Evolutionary conservation across 1,140 invertebrate genomes (phyloP).

Genomic region (Propsilocerus akamusi): DNA sequence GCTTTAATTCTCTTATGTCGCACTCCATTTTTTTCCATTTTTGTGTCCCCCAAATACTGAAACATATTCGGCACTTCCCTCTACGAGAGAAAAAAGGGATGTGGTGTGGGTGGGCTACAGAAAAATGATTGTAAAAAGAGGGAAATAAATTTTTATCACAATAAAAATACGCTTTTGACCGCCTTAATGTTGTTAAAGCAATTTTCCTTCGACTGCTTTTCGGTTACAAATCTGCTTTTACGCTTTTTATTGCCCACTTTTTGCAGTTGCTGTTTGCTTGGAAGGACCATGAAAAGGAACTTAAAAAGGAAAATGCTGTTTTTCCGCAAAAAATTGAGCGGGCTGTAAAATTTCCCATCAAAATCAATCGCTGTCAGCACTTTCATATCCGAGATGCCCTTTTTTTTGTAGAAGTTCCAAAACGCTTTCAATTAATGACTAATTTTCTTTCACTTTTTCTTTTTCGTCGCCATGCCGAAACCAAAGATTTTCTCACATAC

Average conservation of each 20-base stretch:
- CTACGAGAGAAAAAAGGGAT: too few relatives aligned
- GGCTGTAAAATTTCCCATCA: neutral
- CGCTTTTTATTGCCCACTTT: neutral
- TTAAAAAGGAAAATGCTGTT: neutral
- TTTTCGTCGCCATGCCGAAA: too few relatives aligned
- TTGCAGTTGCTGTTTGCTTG: neutral
- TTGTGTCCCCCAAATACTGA: too few relatives aligned
- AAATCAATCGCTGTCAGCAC: conserved; percentile 1
- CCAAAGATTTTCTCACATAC: neutral
- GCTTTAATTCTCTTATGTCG: too few relatives aligned
- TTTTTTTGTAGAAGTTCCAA: too few relatives aligned
- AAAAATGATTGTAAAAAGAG: too few relatives aligned
- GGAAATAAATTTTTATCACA: conserved; percentile 1
- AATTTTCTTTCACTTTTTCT: too few relatives aligned
- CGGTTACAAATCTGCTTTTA: conserved; percentile 4
- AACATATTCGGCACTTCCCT: too few relatives aligned
- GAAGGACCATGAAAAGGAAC: neutral
- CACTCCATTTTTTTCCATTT: too few relatives aligned
- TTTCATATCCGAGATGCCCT: too few relatives aligned
- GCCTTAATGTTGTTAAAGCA: conserved; percentile 1
- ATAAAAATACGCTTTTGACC: conserved; percentile 3
- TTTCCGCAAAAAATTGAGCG: neutral
- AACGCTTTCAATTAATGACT: conserved; percentile 3
- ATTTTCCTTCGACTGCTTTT: too few relatives aligned
- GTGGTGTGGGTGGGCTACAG: too few relatives aligned